A percentile compares a stretch with the other conserved stretches of the same genome.
These are phyloP conservation scores for Cossypha heuglini DNA, from an alignment of 2,797 vertebrate genomes.

Conservation along the genomic window DNA sequence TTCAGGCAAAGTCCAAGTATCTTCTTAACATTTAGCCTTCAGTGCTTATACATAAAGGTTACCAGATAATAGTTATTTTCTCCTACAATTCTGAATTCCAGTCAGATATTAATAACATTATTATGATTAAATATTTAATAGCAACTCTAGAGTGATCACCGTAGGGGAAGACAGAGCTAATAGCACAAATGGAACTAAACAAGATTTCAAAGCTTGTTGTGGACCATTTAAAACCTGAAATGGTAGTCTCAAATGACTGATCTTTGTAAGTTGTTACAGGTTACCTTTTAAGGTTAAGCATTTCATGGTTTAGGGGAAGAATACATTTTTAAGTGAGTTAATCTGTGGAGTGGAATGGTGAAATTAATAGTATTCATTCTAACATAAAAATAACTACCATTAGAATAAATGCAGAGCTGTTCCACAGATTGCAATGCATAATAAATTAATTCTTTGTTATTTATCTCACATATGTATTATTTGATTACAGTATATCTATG, in stretches of 20 bases:
- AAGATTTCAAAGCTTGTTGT: background rate
- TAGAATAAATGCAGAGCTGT: background rate
- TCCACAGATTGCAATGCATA: background rate
- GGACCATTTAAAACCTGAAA: background rate
- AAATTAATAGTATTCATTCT: background rate
- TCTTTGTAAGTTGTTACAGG: background rate
- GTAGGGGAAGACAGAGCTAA: background rate
- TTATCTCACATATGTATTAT: background rate
- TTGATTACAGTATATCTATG: background rate
- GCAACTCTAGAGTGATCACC: background rate
- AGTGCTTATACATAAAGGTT: background rate
- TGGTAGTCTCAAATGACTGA: background rate
- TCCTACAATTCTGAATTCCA: background rate
- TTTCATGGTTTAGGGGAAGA: background rate
- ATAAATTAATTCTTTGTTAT: background rate
- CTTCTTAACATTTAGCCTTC: background rate
- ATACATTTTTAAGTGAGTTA: background rate
- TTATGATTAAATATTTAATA: background rate
- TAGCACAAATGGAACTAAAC: background rate
- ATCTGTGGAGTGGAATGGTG: background rate
- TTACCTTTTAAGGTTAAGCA: background rate
- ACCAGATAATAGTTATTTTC: background rate
- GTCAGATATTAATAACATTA: background rate
- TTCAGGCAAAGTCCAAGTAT: background rate
- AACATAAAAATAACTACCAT: background rate